These are phyloP conservation scores for Drosophila planitibia DNA, from an alignment of 2,888 invertebrate genomes.

Conservation along the genomic window DNA sequence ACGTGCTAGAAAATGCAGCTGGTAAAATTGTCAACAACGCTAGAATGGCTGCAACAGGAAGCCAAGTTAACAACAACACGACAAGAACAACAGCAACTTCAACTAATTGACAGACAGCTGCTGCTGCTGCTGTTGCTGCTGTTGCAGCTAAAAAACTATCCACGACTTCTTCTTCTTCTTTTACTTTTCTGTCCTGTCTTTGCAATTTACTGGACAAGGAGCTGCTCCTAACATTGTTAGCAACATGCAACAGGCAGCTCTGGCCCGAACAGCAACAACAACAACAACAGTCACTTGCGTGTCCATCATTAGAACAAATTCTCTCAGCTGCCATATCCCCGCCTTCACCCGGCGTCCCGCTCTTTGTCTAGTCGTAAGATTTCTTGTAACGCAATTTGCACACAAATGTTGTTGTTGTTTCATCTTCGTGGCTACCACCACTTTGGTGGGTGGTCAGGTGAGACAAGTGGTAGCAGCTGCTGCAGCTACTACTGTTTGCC, in stretches of 20 bases:
- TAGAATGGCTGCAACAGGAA: slow-evolving; percentile 52
- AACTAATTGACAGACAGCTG: slow-evolving; percentile 80
- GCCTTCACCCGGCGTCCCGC: slow-evolving; percentile 4
- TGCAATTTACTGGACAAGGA: slow-evolving; percentile 73
- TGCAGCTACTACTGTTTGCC: slow-evolving; percentile 1
- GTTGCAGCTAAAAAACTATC: slow-evolving; percentile 27
- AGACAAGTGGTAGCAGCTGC: slow-evolving; percentile 76
- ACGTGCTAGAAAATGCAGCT: slow-evolving; percentile 47
- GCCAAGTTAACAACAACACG: slow-evolving; percentile 24
- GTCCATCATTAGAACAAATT: slow-evolving; percentile 83
- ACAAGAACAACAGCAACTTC: slow-evolving; percentile 19
- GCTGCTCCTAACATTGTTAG: slow-evolving; percentile 48
- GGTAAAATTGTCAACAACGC: slow-evolving; percentile 14
- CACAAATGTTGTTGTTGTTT: slow-evolving; percentile 69
- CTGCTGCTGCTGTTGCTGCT: slow-evolving; percentile 35
- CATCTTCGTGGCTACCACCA: slow-evolving; percentile 59
- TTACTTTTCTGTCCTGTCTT: slow-evolving; percentile 32
- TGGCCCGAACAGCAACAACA: slow-evolving; percentile 28
- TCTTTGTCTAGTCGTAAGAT: slow-evolving; percentile 13
- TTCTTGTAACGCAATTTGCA: slow-evolving; percentile 82
- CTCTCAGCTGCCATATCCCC: slow-evolving; percentile 68
- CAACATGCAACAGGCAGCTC: slow-evolving; percentile 27
- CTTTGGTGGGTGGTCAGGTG: slow-evolving; percentile 85
- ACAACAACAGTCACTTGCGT: slow-evolving; percentile 67
- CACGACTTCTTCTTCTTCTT: slow-evolving; percentile 25